phyloP scores from a whole-genome alignment of 2,797 vertebrate genomes.

The Sparus aurata region DNA sequence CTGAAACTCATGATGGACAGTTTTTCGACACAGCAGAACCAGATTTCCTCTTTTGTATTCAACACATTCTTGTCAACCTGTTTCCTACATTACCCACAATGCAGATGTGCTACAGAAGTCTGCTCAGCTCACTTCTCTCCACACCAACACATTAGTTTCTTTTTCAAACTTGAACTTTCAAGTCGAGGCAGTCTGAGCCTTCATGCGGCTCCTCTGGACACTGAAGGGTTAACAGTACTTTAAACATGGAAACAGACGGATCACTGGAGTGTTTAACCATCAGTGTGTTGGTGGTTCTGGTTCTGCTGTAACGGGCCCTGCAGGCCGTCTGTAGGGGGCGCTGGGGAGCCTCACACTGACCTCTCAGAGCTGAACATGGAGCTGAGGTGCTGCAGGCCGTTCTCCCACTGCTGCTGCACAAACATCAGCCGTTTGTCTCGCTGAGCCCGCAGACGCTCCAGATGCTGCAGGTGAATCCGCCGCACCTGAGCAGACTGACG shows the following conservation, averaged over 20 bases:
- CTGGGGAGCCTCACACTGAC: conserved; percentile 31
- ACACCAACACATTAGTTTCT: no score
- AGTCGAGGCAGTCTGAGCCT: no score
- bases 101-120: not conserved
- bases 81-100: not conserved
- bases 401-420: conserved; percentile 55
- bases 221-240: no score
- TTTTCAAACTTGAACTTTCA: no score
- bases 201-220: no score
- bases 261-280: no score
- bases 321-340: not conserved
- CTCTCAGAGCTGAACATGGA: conserved; percentile 7
- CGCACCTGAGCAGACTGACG: conserved; percentile 40
- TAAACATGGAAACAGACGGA: no score
- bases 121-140: no score
- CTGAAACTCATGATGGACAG: not conserved
- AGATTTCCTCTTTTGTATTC: no score
- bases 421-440: conserved; percentile 1
- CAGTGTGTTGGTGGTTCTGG: no score
- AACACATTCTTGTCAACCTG: not conserved
- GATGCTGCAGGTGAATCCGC: conserved; percentile 51
- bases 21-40: no score
- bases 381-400: conserved; percentile 31
- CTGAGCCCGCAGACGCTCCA: conserved; percentile 39
- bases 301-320: no score